Evolutionary conservation across 1,140 invertebrate species (phyloP), one percentile per base, ranked within the genome.

Genomic region (Monomorium pharaonis): DNA sequence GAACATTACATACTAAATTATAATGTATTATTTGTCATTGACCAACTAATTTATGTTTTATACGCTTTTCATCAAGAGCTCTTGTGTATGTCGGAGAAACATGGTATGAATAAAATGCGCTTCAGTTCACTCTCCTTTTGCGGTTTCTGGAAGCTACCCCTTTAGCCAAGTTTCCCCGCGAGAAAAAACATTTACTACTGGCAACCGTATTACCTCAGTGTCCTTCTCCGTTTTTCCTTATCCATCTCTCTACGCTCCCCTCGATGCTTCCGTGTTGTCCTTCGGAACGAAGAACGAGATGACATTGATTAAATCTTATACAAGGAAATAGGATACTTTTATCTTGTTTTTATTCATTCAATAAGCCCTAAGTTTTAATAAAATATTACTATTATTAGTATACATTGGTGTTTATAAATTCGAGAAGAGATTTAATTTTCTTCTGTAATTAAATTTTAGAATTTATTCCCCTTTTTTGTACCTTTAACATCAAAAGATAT

Each of bases 291-390:
- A 63, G 44, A 58, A 18, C 58, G 49, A 86, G 62, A 87, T 44
- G 54, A 78, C 87, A 84, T 90, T 92, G 90, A 92, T 91, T 92
- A 91, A 92, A 92, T 92, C 88, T 84, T 86, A 56, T 65, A 78
- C 81, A 70, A 90, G 70, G 56, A 91, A 91, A 88, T 72, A 84
- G 83, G 63, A 70, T 42, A 85, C 54, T 63, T 70, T 60, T 21
- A 21, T 81, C 58, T 65, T 88, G 72, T 91, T 92, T 85, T 89
- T 67, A 58, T 37, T 63, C 62, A 0, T 37, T 37, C 4, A 37
- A 24, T 86, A 83, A 44, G 77, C 49, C 65, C 84, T 85, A 81
- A 88, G 89, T 86, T 88, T 89, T 87, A 91, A 90, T 91, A 89
- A 91, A 91, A 83, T 88, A 76, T 88, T 58, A 37, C 30, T 21